These are phyloP conservation scores for Tokudaia tokunoshimensis DNA, from an alignment of 2,797 vertebrate genomes.

Conservation along the genomic window DNA sequence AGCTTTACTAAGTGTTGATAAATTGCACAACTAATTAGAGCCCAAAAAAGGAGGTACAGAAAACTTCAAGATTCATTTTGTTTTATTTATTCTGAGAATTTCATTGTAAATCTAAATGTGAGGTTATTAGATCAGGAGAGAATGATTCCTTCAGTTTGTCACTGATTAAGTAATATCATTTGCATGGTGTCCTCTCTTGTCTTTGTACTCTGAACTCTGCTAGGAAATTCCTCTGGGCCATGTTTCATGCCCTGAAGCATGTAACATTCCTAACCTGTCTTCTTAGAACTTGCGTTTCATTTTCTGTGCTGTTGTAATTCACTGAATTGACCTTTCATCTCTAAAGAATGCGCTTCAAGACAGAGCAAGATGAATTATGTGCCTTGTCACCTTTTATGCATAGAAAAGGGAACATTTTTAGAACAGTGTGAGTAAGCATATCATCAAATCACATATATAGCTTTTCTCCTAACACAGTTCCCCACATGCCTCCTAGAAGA, in stretches of 20 bases:
- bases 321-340: slow-evolving; percentile 67
- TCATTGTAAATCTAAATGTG: background rate
- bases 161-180: slow-evolving; percentile 58
- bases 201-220: slow-evolving; percentile 20
- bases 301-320: slow-evolving; percentile 54
- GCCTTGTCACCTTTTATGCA: slow-evolving; percentile 47
- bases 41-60: background rate
- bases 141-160: slow-evolving; percentile 12
- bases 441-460: slow-evolving; percentile 26
- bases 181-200: slow-evolving; percentile 26
- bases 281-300: slow-evolving; percentile 76
- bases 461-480: background rate
- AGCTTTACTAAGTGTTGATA: background rate
- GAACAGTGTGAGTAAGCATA: slow-evolving; percentile 50
- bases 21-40: slow-evolving; percentile 2
- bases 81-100: slow-evolving; percentile 13
- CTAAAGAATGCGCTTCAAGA: slow-evolving; percentile 67
- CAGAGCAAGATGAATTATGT: slow-evolving; percentile 52
- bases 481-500: background rate
- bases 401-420: slow-evolving; percentile 7
- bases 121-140: slow-evolving; percentile 6
- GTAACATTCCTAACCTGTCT: slow-evolving; percentile 71
- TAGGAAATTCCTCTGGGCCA: slow-evolving; percentile 65
- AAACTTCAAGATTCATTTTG: background rate
- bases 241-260: slow-evolving; percentile 50